Conservation (phyloP, 2,113 vertebrate species). For the Tetraodon nigroviridis region DNA sequence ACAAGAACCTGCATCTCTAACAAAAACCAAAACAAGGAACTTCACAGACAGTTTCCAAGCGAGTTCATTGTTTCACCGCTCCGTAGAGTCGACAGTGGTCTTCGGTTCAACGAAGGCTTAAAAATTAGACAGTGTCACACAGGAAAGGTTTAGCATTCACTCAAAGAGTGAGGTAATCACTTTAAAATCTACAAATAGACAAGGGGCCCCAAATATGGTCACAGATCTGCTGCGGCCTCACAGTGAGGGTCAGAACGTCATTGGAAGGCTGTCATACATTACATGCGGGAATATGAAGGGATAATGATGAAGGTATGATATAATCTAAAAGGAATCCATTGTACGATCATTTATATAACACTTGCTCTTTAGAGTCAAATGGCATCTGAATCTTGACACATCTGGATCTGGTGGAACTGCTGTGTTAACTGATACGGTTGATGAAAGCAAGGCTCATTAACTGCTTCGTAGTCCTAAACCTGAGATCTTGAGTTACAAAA, state of each 20-base stretch:
- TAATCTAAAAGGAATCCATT: not conserved
- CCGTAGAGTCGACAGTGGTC: conserved; percentile 17
- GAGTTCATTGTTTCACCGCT: conserved; percentile 20
- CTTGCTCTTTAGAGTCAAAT: too few relatives aligned
- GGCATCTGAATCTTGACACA: not conserved
- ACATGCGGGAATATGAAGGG: not conserved
- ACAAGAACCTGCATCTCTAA: too few relatives aligned
- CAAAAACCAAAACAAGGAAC: too few relatives aligned
- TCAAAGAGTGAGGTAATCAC: conserved; percentile 39
- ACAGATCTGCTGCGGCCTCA: not conserved
- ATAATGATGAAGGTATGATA: not conserved
- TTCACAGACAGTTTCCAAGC: not conserved
- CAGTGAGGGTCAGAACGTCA: not conserved
- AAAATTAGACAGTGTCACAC: conserved; percentile 56
- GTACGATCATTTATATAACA: not conserved
- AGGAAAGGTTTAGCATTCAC: conserved; percentile 61
- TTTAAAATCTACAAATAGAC: conserved; percentile 26
- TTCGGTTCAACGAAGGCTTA: conserved; percentile 53
- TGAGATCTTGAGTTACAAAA: conserved; percentile 10
- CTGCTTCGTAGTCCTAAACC: not conserved
- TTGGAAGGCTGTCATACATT: not conserved
- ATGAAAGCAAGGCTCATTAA: not conserved
- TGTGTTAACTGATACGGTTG: not conserved
- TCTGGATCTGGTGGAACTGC: not conserved
- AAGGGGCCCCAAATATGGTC: conserved; percentile 10